Conservation (phyloP, 2,797 vertebrate genomes). For the Arremon brunneinucha region DNA sequence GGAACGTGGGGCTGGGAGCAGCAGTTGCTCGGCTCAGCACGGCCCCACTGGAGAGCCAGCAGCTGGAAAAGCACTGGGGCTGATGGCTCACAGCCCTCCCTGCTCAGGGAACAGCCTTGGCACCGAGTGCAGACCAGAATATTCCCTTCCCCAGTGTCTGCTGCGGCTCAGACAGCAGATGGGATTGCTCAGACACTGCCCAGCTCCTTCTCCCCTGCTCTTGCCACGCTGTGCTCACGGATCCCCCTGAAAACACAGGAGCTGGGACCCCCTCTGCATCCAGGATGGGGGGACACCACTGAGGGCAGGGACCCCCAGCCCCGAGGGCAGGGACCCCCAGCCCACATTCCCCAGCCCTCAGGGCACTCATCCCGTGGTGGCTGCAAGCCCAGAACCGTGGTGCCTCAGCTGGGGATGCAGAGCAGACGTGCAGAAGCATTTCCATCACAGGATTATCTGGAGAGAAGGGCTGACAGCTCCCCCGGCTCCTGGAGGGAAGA, state of each 20-base stretch:
- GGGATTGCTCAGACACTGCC: conserved; percentile 38
- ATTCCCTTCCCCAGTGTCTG: conserved; percentile 19
- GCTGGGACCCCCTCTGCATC: neutral
- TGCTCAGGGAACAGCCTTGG: conserved; percentile 11
- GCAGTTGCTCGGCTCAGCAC: neutral
- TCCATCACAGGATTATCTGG: neutral
- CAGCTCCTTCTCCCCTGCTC: neutral
- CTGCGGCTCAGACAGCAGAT: conserved; percentile 52
- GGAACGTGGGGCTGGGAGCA: neutral
- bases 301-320: neutral
- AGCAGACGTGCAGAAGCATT: neutral
- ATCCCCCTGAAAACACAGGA: neutral
- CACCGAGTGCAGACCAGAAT: neutral
- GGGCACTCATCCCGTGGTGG: neutral
- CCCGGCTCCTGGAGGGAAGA: neutral
- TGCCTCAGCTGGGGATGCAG: neutral
- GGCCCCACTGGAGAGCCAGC: neutral
- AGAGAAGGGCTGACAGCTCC: neutral
- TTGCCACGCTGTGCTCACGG: neutral
- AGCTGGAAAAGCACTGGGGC: conserved; percentile 20
- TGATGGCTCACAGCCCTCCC: neutral
- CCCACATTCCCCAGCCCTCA: neutral
- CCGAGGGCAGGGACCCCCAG: neutral
- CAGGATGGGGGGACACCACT: neutral
- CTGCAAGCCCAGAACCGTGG: neutral